phyloP scores from a whole-genome alignment of 2,113 vertebrate species.

The Chinchilla lanigera region DNA sequence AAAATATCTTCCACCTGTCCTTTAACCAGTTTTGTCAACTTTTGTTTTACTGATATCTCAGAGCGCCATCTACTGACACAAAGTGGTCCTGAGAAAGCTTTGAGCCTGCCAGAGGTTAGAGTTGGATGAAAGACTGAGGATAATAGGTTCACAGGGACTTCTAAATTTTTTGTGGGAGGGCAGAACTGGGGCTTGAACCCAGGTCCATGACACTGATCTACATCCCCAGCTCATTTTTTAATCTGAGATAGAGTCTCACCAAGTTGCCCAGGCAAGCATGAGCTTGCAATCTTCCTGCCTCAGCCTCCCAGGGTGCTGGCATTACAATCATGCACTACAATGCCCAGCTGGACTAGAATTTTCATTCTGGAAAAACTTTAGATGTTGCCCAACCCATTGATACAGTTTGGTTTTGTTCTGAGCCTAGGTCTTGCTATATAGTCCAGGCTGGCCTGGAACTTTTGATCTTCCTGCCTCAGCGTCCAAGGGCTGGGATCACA shows the following conservation, averaged over 20 bases:
- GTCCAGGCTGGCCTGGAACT: not conserved
- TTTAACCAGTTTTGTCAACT: not conserved
- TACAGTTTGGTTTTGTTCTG: not conserved
- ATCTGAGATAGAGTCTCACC: not conserved
- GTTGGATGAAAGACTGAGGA: constrained; percentile 13
- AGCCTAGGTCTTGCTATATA: not conserved
- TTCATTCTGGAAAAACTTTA: constrained; percentile 16
- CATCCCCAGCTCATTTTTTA: not conserved
- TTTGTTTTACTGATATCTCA: constrained; percentile 33
- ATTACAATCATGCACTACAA: not conserved
- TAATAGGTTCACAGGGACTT: not conserved
- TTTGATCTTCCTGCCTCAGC: not conserved
- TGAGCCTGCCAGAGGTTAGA: not conserved
- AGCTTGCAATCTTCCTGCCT: not conserved
- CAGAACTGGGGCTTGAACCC: not conserved
- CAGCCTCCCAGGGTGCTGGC: not conserved
- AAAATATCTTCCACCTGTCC: not conserved
- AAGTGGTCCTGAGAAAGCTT: constrained; percentile 28
- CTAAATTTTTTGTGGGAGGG: not conserved
- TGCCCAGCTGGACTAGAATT: not conserved
- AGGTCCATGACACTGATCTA: not conserved
- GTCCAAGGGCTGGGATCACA: not conserved
- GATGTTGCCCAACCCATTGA: not conserved
- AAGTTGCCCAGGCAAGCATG: not conserved
- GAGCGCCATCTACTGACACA: constrained; percentile 73